Evolutionary conservation across 2,113 vertebrate species (phyloP).

Genomic region (Carettochelys insculpta): DNA sequence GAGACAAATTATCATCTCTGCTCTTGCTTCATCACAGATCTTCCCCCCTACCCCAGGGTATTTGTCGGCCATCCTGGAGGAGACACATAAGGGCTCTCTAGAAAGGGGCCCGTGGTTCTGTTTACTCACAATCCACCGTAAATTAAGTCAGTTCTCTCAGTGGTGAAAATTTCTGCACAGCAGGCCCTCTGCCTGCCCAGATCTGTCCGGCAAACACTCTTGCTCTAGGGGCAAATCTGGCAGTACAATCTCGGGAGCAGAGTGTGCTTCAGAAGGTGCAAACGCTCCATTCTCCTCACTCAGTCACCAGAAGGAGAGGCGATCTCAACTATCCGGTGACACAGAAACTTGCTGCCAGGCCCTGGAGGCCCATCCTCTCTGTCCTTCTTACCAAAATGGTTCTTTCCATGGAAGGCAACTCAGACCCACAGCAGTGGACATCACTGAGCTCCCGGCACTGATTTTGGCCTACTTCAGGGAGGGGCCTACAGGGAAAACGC

Average conservation of each 20-base stretch:
- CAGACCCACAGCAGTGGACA: background rate
- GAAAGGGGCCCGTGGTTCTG: background rate
- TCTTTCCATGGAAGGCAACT: background rate
- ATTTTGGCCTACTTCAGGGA: background rate
- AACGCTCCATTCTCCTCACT: background rate
- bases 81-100: background rate
- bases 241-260: background rate
- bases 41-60: background rate
- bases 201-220: background rate
- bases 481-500: no score
- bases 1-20: background rate
- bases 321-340: background rate
- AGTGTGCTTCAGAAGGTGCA: background rate
- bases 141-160: background rate
- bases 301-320: background rate
- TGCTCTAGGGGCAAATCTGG: background rate
- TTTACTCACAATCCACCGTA: background rate
- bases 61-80: rapidly evolving
- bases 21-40: rapidly evolving
- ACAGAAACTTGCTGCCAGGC: background rate
- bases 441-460: background rate
- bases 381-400: background rate
- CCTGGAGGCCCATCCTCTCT: background rate
- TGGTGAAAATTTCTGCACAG: background rate
- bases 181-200: background rate